phyloP scores from a whole-genome alignment of 2,797 vertebrate genomes.

The Echeneis naucrates region DNA sequence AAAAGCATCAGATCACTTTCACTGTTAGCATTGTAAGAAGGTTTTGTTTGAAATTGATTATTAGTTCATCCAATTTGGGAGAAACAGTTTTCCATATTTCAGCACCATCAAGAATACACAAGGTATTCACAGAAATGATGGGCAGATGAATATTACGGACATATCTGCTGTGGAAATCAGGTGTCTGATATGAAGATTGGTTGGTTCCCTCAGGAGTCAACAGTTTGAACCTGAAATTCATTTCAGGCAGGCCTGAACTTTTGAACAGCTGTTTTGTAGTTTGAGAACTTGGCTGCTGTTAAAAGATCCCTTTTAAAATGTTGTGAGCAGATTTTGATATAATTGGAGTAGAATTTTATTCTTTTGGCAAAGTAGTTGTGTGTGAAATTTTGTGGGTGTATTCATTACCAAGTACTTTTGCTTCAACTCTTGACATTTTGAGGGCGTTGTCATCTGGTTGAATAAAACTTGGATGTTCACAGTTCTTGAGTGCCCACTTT shows the following conservation, averaged over 20 bases:
- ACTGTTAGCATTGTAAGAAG: neutral
- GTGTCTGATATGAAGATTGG: neutral
- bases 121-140: neutral
- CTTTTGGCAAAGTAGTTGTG: neutral
- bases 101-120: neutral
- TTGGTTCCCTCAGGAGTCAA: neutral
- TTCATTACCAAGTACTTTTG: neutral
- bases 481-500: too few species aligned
- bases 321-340: neutral
- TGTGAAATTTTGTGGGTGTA: neutral
- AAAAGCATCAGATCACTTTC: neutral
- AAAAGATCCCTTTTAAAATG: too few species aligned
- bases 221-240: neutral
- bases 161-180: neutral
- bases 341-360: neutral
- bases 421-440: neutral
- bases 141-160: neutral
- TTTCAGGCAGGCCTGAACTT: neutral
- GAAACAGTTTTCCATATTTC: neutral
- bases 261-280: neutral
- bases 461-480: neutral
- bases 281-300: neutral
- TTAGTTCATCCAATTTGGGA: neutral
- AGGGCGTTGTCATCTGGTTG: neutral
- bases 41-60: neutral